Evolutionary conservation across 2,113 vertebrate genomes (phyloP), one percentile per base, ranked within the genome.

Genomic region (Nerophis lumbriciformis): DNA sequence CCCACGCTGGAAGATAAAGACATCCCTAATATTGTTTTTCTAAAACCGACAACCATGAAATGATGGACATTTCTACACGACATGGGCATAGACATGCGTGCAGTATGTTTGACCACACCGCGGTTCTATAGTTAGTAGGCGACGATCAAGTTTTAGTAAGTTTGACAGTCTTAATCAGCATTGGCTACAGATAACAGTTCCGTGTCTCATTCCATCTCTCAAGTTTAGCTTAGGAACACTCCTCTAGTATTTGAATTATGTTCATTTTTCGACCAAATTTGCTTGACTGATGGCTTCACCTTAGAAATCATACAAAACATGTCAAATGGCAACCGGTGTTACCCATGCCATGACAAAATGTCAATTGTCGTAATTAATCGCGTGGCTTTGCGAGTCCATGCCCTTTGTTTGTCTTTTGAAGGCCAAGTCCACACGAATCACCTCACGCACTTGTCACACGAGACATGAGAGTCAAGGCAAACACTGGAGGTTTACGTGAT

Each of bases 401-500:
- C 48, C 68, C 48, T 68, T 68, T 52, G 58, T 57, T 45, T 63
- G 60, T 36, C 55, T 76, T 66, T 64, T 60, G 42, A 77, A 55
- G 65, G 48, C 65, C 80, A 70, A 78, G 42, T 72, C 66, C 69
- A 66, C 77, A 81, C 61, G 54, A 62, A 77, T 68, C 82, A 85
- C 79, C 76, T 82, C 80, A 81, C 73, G 71, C 64, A 69, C 67
- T 74, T 64, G 71, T 82, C 75, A 71, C 62, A 82, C 53, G 38
- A 75, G 69, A 78, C 53, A 68, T 67, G 13, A 72, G 72, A 88
- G 75, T 74, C 21, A 79, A 74, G 82, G 76, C 90, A 94, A 98
- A 96, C 95, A 97, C 95, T 97, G 95, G 95, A 98, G 95, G 90
- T 93, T 92, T 91, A 85, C 67, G 51, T 91, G 90, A 91, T 92